Conservation (phyloP, 2,888 invertebrate species). For the Malthinus flaveolus region DNA sequence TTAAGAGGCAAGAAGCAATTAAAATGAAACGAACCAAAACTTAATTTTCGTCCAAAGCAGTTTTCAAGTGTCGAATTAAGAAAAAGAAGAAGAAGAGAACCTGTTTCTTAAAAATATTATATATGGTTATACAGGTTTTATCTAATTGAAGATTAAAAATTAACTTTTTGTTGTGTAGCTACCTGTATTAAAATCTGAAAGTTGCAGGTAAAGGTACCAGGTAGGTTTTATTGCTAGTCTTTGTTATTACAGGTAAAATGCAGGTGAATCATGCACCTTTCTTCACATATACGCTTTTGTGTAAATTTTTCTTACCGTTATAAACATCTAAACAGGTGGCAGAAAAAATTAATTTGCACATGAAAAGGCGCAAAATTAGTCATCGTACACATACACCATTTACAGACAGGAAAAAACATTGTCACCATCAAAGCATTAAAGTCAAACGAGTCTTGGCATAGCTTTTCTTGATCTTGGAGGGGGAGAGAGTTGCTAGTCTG, state of each 20-base stretch:
- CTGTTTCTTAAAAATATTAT: not conserved
- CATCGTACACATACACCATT: too few species aligned
- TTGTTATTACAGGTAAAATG: constrained; percentile 6
- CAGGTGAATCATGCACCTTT: constrained; percentile 24
- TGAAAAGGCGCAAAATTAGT: constrained; percentile 8
- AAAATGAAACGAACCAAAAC: too few species aligned
- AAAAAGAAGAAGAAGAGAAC: not conserved
- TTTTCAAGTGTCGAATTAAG: not conserved
- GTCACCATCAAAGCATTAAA: too few species aligned
- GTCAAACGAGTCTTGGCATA: too few species aligned
- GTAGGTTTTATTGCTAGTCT: constrained; percentile 15
- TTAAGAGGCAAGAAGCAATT: too few species aligned
- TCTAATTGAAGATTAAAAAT: constrained; percentile 12
- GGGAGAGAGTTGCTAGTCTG: too few species aligned
- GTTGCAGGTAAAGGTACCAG: constrained; percentile 11
- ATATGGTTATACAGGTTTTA: constrained; percentile 1
- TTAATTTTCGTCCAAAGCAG: too few species aligned
- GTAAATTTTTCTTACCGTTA: constrained; percentile 21
- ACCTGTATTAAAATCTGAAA: constrained; percentile 9
- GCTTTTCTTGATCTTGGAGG: too few species aligned
- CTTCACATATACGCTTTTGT: constrained; percentile 13
- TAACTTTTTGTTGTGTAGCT: constrained; percentile 11
- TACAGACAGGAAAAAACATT: too few species aligned
- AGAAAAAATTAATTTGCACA: constrained; percentile 16
- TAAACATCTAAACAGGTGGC: constrained; percentile 11